phyloP scores from a whole-genome alignment of 1,140 invertebrate genomes.

The Rhopalosiphum maidis region DNA sequence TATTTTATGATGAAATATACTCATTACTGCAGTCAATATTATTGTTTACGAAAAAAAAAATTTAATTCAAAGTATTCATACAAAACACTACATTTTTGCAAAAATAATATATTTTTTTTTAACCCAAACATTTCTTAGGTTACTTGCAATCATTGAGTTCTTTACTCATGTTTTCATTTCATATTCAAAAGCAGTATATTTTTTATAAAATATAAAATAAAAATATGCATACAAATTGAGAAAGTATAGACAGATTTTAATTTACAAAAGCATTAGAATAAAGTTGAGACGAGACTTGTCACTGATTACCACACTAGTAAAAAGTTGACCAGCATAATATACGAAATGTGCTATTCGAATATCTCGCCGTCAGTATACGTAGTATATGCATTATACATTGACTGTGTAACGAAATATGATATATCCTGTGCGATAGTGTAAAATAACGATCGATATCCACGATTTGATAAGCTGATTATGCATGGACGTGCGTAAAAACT shows the following conservation, averaged over 20 bases:
- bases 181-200: not conserved
- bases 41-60: not conserved
- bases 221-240: not conserved
- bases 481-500: not conserved
- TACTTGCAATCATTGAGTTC: not conserved
- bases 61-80: not conserved
- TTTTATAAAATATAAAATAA: not conserved
- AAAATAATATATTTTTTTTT: not conserved
- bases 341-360: not conserved
- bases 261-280: not conserved
- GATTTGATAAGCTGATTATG: not conserved
- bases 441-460: not conserved
- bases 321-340: not conserved
- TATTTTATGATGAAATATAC: not conserved
- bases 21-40: no score
- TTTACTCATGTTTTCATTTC: not conserved
- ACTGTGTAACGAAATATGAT: not conserved
- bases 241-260: not conserved
- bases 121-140: not conserved
- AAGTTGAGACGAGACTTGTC: not conserved
- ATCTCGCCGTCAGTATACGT: not conserved
- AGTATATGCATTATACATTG: no score
- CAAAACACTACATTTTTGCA: not conserved
- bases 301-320: not conserved
- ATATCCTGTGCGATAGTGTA: not conserved